Evolutionary conservation across 2,888 invertebrate genomes (phyloP), one percentile per base, ranked within the genome.

Genomic region (Scaeva pyrastri): DNA sequence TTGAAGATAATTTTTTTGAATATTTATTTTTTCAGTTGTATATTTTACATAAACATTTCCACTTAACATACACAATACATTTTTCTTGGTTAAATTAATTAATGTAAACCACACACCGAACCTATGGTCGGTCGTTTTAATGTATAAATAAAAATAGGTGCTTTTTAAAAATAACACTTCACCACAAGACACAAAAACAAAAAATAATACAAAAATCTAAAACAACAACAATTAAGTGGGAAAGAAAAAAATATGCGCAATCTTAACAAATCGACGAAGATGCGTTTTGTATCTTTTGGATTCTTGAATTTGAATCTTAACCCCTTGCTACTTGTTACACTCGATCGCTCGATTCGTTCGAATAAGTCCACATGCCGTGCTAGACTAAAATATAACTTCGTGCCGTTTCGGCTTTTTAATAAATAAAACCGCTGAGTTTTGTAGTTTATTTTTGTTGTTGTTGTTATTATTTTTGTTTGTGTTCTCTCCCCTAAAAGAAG

Each of bases 381-480:
- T 89, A 90, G 88, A 91, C 91, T 91, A 90, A 91, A 89, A 88
- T 89, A 88, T 86, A 86, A 89, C 89, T 81, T 88, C 88, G 88
- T 88, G 89, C 81, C 89, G 90, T 88, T 90, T 89, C 90, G 89
- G 88, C 90, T 89, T 90, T 91, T 90, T 89, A 88, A 88, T 88
- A 86, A 87, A 56, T 71, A 73, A 79, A 83, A 87, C 88, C 58
- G 82, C 66, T 66, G 62, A 75, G 80, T 23, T 71, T 31, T 60
- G 78, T 76, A 77, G 52, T 76, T 80, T 71, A 16, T 23, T 62
- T 64, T 31, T 58, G 12, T 70, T 76, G 80, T 71, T 75, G 1
- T 62, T 14, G 50, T 94, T 94, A 56, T 95, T n/a, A n/a, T n/a
- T n/a, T n/a, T n/a, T n/a, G n/a, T n/a, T n/a, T 95, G 96, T 91